Percentiles rank a stretch among this genome's conserved stretches.
These are phyloP conservation scores for Melanerpes aurifrons DNA, from an alignment of 2,113 vertebrate species.

Conservation along the genomic window DNA sequence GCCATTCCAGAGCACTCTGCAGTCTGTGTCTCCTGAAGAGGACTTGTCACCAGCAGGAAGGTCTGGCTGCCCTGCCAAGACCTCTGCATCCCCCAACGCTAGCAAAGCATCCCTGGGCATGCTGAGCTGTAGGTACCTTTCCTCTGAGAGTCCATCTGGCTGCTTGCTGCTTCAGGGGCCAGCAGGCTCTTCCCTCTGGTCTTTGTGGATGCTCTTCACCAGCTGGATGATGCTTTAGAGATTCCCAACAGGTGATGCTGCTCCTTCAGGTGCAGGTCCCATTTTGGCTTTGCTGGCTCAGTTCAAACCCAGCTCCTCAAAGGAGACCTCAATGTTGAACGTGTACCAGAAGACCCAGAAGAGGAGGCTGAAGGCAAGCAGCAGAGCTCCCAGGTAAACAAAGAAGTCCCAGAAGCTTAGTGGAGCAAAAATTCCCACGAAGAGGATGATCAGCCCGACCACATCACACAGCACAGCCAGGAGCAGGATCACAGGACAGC, in stretches of 20 bases:
- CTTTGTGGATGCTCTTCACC: neutral
- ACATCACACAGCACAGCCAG: constrained; percentile 80
- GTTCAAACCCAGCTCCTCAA: constrained; percentile 70
- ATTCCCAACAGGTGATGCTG: neutral
- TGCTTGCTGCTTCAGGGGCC: neutral
- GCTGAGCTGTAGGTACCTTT: constrained; percentile 17
- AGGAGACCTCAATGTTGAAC: constrained; percentile 78
- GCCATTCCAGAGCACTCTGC: neutral
- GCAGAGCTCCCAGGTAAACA: constrained; percentile 80
- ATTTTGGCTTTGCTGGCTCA: fast-evolving
- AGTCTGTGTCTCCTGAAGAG: neutral
- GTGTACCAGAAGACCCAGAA: constrained; percentile 91
- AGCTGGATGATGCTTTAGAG: neutral
- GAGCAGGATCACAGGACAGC: constrained; percentile 52
- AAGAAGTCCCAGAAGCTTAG: constrained; percentile 90
- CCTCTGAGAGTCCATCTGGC: neutral
- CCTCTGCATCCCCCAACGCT: neutral
- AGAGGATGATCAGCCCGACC: constrained; percentile 77
- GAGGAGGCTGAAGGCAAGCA: constrained; percentile 85
- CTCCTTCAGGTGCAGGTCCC: neutral
- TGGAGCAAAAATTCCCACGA: constrained; percentile 81
- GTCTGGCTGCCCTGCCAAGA: neutral
- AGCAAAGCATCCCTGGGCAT: neutral
- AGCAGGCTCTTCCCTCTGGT: neutral
- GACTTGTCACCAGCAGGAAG: neutral